Evolutionary conservation across 2,113 vertebrate genomes (phyloP), one percentile per base, ranked within the genome.

Genomic region (Corydoras maculifer): DNA sequence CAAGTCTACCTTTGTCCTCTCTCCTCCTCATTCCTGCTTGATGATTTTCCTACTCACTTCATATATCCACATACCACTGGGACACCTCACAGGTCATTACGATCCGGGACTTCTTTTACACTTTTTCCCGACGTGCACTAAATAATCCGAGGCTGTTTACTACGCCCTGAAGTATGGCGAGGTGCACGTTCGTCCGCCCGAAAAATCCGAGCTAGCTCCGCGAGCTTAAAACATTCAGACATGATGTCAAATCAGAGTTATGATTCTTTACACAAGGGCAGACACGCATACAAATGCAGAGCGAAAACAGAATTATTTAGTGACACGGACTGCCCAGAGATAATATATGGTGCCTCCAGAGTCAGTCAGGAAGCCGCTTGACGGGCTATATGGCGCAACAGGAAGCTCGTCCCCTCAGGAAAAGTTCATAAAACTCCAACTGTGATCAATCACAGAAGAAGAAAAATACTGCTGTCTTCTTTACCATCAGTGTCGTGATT

Each of bases 401-500:
- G 87, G 91, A 92, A 94, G 91, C 91, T 90, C 84, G 92, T 87
- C 89, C 87, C 87, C 88, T 90, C 87, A 92, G 91, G 89, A 89
- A 89, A 88, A 91, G 91, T 92, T 91, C 89, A 91, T 92, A 91
- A 92, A 93, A 90, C 88, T 88, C 86, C 85, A 89, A 91, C 88
- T 84, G 87, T 86, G 87, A 94, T 93, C 88, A 91, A 92, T 94
- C 90, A 91, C 62, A 78, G 72, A 60, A 72, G 57, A 53, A 67
- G n/a, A 10, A 35, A 62, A 69, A 53, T 32, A 79, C 32, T 63
- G n/a, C 30, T 30, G 43, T 71, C 53, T 62, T 54, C 4, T 12
- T 58, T 58, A 62, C 51, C 32, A 60, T 62, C 50, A 55, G 29
- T 35, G 48, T 58, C n/a, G 29, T 43, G 63, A 35, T 66, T 60